A percentile compares a stretch with the other conserved stretches of the same genome.
Evolutionary conservation across 2,113 vertebrate species (phyloP).

Genomic region (Opisthocomus hoazin): DNA sequence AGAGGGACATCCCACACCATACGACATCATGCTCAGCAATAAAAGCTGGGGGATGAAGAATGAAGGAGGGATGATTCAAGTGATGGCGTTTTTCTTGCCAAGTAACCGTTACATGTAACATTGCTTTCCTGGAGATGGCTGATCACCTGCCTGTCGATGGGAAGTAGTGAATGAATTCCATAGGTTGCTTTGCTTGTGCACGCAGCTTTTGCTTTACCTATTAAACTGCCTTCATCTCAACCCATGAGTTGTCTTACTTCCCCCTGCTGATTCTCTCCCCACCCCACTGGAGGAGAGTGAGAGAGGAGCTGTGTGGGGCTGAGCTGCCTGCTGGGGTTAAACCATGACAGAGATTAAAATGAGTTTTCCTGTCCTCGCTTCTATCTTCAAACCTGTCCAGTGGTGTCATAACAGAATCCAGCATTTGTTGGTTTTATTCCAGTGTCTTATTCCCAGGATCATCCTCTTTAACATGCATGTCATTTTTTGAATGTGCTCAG

Average conservation of each 20-base stretch:
- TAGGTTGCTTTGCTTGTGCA: neutral
- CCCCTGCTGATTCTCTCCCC: neutral
- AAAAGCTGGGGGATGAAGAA: neutral
- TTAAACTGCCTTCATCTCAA: neutral
- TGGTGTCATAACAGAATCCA: neutral
- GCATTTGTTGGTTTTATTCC: neutral
- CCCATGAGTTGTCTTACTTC: neutral
- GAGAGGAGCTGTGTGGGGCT: neutral
- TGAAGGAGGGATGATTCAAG: neutral
- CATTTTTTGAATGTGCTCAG: neutral
- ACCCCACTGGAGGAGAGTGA: neutral
- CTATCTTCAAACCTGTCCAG: neutral
- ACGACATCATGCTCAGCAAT: neutral
- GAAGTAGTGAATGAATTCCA: neutral
- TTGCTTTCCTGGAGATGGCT: neutral
- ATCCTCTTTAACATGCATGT: neutral
- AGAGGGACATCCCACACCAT: neutral
- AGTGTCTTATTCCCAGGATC: neutral
- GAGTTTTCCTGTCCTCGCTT: neutral
- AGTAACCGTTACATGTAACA: rapidly evolving
- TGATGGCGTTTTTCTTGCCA: neutral
- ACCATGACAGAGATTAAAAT: neutral
- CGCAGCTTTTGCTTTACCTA: neutral
- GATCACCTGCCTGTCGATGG: neutral
- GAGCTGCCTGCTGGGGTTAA: neutral